Evolutionary conservation across 2,113 vertebrate species (phyloP).

Genomic region (Kryptolebias marmoratus): DNA sequence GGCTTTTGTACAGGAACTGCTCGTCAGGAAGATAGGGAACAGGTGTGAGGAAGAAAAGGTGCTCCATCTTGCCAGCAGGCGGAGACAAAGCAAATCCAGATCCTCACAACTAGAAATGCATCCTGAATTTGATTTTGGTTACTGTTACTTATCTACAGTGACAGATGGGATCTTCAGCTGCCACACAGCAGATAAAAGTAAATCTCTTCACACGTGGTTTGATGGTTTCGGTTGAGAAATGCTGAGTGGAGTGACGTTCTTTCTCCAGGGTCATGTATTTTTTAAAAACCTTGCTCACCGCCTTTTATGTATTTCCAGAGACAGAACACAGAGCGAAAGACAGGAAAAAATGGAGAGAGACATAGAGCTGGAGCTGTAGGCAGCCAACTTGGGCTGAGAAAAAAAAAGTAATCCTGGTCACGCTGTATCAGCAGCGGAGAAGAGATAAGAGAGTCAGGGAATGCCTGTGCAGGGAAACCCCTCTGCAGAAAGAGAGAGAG

Average conservation of each 20-base stretch:
- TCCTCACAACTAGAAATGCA: neutral
- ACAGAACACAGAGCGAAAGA: conserved; percentile 11
- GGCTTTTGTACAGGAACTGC: no score
- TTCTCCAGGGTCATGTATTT: conserved; percentile 68
- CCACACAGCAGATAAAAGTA: conserved; percentile 20
- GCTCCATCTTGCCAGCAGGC: no score
- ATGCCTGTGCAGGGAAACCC: conserved; percentile 67
- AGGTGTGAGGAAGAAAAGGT: no score
- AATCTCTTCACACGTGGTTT: conserved; percentile 29
- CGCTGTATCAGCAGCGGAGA: conserved; percentile 70
- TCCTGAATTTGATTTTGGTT: conserved; percentile 8
- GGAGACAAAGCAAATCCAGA: no score
- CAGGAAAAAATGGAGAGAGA: neutral
- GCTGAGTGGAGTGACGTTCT: conserved; percentile 44
- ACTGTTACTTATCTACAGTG: conserved; percentile 18
- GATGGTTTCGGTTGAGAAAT: conserved; percentile 19
- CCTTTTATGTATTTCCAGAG: conserved; percentile 21
- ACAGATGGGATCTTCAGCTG: conserved; percentile 46
- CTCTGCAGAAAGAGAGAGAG: conserved; percentile 44
- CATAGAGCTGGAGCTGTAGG: conserved; percentile 40
- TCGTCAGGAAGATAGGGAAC: no score
- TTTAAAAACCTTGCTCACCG: conserved; percentile 37
- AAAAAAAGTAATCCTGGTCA: conserved; percentile 67
- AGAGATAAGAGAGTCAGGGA: conserved; percentile 63
- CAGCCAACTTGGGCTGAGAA: conserved; percentile 70